Base-by-base conservation (phyloP, 2,888 invertebrate species). In the Caenorhabditis becei region DNA sequence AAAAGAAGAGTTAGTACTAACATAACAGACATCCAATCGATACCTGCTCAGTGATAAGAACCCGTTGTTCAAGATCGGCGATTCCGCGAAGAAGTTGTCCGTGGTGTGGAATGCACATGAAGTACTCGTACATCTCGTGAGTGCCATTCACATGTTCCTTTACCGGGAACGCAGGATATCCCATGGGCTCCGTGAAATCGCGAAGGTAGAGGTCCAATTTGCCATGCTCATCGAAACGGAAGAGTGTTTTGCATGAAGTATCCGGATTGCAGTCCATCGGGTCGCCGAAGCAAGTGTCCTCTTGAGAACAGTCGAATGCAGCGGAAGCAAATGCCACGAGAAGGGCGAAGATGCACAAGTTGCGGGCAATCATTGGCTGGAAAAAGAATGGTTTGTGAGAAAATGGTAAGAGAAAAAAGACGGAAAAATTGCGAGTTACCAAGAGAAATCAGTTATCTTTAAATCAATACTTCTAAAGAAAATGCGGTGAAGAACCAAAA, bases 261-360 rank as follows among this genome's bases (percentile, higher is more conserved):
- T 79, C 16, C 8, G 79, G 66, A 24, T 72, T 35, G 47, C 79
- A 79, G 20, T 62, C 37, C 16, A 11, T 7, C 10, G 72, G 79
- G n/a, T 67, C 67, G 7, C 72, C 79, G 20, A 79, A 79, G 54
- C 79, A 79, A 2, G 79, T 44, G 16, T 71, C 58, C 16, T 61
- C 53, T 0, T 7, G n/a, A 8, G 71, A 44, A 26, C 78, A 69
- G 63, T 77, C 67, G 32, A 69, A 54, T 1, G n/a, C 0, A 4
- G 59, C 20, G 16, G 24, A 16, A 18, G 10, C 23, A 2, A 24
- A 16, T 0, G 26, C 23, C 23, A 24, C 26, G 4, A 54, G 26
- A 26, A 62, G 23, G 26, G 44, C 37, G 5, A 47, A 16, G n/a
- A 32, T 18, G 23, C 26, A 24, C 49, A 16, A 32, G 63, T 35